Base-by-base conservation (phyloP, 1,140 invertebrate species). In the Coenobita brevimanus region DNA sequence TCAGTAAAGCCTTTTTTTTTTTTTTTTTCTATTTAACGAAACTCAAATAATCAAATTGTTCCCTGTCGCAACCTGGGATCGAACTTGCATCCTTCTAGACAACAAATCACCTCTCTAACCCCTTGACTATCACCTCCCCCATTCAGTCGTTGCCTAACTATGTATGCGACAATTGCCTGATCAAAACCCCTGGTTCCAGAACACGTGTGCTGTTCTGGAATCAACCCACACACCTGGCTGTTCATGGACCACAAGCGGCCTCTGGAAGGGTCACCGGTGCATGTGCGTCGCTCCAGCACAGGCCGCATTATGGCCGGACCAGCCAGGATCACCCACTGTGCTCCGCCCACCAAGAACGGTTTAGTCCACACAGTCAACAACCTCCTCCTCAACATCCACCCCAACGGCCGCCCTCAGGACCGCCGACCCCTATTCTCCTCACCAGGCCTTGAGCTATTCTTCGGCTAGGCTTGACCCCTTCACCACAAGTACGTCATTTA, bases 141-240 rank as follows among this genome's bases (percentile, higher is more conserved):
- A 30, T 24, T 36, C 3, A 3, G 3, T 2, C 1, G 1, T 76
- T n/a, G n/a, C n/a, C n/a, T n/a, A n/a, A n/a, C n/a, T n/a, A n/a
- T n/a, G n/a, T n/a, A n/a, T n/a, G n/a, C n/a, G n/a, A n/a, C n/a
- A n/a, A n/a, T n/a, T n/a, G n/a, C n/a, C n/a, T n/a, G n/a, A n/a
- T n/a, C n/a, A n/a, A n/a, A n/a, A n/a, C n/a, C n/a, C n/a, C n/a
- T n/a, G n/a, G n/a, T n/a, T n/a, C n/a, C n/a, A 93, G 94, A 95
- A 91, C 92, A 94, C 21, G 91, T 95, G n/a, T 95, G 94, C 91
- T 95, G 94, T 90, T 92, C 94, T 27, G 94, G 94, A 50, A 93
- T 94, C 60, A 93, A 93, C 69, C 93, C 93, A 4, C 93, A 93
- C 88, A 92, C 93, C 17, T 94, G 93, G 93, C 93, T 94, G 36